Base-by-base conservation (phyloP, 1,140 invertebrate species). In the Physella acuta region DNA sequence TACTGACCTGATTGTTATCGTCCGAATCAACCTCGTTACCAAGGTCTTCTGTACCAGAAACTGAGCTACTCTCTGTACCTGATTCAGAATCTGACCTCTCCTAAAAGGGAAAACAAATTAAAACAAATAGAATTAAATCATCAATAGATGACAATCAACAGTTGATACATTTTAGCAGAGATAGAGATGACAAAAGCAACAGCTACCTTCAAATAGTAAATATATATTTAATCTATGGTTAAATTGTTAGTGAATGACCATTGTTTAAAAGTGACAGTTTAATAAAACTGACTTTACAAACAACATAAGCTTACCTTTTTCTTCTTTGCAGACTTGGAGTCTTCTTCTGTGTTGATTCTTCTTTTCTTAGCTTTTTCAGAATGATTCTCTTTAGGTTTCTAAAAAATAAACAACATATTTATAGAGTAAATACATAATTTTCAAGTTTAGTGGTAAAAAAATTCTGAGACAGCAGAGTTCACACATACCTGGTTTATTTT, bases 21-120 rank as follows among this genome's bases (percentile, higher is more conserved):
- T 80, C 79, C 31, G 72, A 75, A 65, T 84, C 84, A 20, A 69
- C 80, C 26, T 86, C 83, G 60, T 82, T 80, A 5, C 78, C 79
- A 52, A 76, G 78, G 52, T 83, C 82, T 71, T 84, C 83, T 71
- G 81, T 79, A 62, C 79, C 78, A 63, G 79, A 81, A 28, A 79
- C 73, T 74, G 81, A 85, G 66, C 82, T 80, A 67, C 80, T 84
- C 71, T 86, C 85, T 11, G 81, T 79, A 11, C 77, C 71, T 14
- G 82, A 84, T 51, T 85, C 85, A 0, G 79, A 79, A 55, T 84
- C 81, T 0, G 81, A 76, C 0, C 76, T 73, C 24, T 74, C 78
- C 75, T 82, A 64, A 5, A 73, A 26, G 36, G 34, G 16, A 58
- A 36, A 39, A 58, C 11, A 53, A 53, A 55, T n/a, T n/a, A n/a